A percentile compares a stretch with the other conserved stretches of the same genome.
Conservation (phyloP, 2,888 invertebrate species). For the Timandra comae region DNA sequence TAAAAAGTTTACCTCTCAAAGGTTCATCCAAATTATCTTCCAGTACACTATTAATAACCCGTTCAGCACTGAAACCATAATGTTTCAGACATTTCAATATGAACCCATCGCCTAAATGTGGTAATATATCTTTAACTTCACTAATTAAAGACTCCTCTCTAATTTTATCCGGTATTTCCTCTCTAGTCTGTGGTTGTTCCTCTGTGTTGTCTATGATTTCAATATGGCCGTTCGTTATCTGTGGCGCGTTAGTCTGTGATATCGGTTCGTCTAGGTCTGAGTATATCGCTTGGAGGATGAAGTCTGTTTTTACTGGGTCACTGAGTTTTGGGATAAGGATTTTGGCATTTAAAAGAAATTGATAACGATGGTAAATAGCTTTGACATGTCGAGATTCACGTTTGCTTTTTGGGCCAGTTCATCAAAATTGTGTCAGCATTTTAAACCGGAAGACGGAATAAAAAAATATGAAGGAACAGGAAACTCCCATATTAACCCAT, state of each 20-base stretch:
- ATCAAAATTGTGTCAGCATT: no score
- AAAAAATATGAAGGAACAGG: no score
- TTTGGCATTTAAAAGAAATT: no score
- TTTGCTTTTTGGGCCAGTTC: no score
- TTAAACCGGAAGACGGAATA: no score
- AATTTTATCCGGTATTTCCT: slow-evolving; percentile 59
- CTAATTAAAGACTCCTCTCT: slow-evolving; percentile 72
- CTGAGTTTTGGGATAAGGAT: slow-evolving; percentile 40
- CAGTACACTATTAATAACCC: slow-evolving; percentile 88
- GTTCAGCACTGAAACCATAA: slow-evolving; percentile 84
- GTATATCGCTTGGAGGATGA: slow-evolving; percentile 71
- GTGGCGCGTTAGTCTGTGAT: slow-evolving; percentile 24
- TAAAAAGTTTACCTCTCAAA: slow-evolving; percentile 43
- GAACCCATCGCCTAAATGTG: slow-evolving; percentile 87
- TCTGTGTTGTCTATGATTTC: not conserved
- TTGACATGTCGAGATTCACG: no score
- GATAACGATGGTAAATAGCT: no score
- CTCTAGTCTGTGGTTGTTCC: not conserved
- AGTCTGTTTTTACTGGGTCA: slow-evolving; percentile 74
- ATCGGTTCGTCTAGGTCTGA: slow-evolving; percentile 60
- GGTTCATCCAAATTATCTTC: slow-evolving; percentile 78
- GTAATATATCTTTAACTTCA: slow-evolving; percentile 85
- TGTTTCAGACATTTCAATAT: slow-evolving; percentile 85
- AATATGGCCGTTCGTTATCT: slow-evolving; percentile 4
- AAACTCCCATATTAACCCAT: no score